Conservation (phyloP, 2,797 vertebrate species). For the Danio kyathit region DNA sequence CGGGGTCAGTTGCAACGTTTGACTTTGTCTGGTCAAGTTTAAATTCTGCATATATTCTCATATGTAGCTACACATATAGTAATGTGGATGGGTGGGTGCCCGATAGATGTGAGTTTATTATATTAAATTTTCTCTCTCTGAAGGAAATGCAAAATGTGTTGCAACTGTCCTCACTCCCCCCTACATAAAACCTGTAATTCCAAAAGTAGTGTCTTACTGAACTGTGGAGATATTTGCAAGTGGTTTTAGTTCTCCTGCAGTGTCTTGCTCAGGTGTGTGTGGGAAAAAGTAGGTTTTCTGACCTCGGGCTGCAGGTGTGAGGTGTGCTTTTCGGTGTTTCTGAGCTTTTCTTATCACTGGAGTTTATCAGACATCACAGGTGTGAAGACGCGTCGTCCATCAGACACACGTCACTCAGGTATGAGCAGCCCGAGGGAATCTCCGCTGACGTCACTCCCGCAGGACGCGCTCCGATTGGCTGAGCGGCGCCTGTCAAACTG, state of each 20-base stretch:
- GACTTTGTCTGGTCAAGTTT: too few species aligned
- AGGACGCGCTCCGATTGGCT: slow-evolving; percentile 8
- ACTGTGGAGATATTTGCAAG: too few species aligned
- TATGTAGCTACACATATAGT: too few species aligned
- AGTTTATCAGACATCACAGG: slow-evolving; percentile 72
- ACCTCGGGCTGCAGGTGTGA: not conserved
- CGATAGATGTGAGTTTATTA: too few species aligned
- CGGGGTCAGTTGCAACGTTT: too few species aligned
- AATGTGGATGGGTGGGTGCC: too few species aligned
- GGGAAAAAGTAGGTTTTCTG: not conserved
- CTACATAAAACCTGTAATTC: not conserved
- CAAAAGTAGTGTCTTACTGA: not conserved
- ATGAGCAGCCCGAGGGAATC: slow-evolving; percentile 35
- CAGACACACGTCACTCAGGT: slow-evolving; percentile 45
- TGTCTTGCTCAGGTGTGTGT: too few species aligned
- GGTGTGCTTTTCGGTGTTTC: slow-evolving; percentile 16
- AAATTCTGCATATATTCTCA: too few species aligned
- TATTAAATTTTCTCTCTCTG: too few species aligned
- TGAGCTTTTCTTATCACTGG: slow-evolving; percentile 47
- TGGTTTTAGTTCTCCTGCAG: too few species aligned
- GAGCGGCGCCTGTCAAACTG: not conserved
- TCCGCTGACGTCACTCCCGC: slow-evolving; percentile 19
- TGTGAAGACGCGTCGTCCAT: slow-evolving; percentile 60
- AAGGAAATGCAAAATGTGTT: too few species aligned
- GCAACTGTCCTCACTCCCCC: too few species aligned